Evolutionary conservation across 2,797 vertebrate species (phyloP).

Genomic region (Hipposideros larvatus): DNA sequence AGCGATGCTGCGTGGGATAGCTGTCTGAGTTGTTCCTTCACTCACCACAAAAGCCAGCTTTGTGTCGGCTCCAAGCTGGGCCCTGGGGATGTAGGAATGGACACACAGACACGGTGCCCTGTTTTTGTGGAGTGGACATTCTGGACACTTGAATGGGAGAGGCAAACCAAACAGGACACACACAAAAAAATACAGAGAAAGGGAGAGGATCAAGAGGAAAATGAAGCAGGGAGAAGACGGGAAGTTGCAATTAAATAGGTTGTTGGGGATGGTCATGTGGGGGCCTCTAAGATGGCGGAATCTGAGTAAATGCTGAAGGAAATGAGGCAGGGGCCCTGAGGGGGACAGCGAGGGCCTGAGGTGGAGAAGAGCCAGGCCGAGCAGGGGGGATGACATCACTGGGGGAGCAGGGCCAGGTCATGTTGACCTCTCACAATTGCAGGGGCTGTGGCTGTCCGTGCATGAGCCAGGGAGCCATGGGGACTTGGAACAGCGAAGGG

Average conservation of each 20-base stretch:
- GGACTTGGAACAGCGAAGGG: neutral
- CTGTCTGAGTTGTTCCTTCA: neutral
- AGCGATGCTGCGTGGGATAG: neutral
- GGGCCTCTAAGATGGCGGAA: neutral
- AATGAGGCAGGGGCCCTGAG: neutral
- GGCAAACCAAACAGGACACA: too few species aligned
- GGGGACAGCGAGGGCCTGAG: neutral
- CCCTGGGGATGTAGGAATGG: neutral
- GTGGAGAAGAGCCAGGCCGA: neutral
- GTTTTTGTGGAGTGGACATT: too few species aligned
- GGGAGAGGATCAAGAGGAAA: too few species aligned
- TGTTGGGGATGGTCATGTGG: neutral
- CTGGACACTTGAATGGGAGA: too few species aligned
- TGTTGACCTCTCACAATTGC: rapidly evolving
- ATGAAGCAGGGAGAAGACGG: too few species aligned
- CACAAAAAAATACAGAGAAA: too few species aligned
- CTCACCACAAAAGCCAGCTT: neutral
- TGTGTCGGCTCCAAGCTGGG: neutral
- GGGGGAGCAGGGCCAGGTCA: neutral
- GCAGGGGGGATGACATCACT: neutral
- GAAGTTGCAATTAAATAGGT: too few species aligned
- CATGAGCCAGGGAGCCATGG: neutral
- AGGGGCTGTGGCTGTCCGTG: neutral
- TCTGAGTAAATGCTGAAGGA: neutral
- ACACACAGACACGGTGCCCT: neutral